A percentile compares a stretch with the other conserved stretches of the same genome.
These are phyloP conservation scores for Julus scanicus DNA, from an alignment of 2,888 invertebrate species.

Conservation along the genomic window DNA sequence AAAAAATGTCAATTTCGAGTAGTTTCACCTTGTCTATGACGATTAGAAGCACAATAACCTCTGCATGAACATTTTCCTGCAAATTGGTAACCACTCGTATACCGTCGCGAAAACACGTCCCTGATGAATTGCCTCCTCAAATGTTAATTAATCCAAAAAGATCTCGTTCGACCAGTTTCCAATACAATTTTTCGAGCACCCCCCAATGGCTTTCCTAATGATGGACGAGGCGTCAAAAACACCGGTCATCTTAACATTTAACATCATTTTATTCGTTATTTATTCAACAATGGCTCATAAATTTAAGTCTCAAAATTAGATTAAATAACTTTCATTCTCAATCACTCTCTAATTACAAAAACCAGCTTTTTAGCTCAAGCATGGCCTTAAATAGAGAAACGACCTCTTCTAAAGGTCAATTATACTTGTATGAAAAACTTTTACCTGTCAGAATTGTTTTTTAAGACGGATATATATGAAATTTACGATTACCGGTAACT, in stretches of 20 bases:
- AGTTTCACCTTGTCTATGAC: background rate
- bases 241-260: slow-evolving; percentile 18
- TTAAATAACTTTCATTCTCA: slow-evolving; percentile 26
- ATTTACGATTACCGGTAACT: slow-evolving; percentile 11
- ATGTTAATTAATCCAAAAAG: background rate
- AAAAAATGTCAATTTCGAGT: background rate
- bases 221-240: slow-evolving; percentile 29
- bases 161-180: background rate
- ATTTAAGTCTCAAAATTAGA: slow-evolving; percentile 15
- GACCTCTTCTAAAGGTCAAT: background rate
- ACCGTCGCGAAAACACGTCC: background rate
- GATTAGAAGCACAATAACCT: background rate
- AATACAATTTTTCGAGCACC: background rate
- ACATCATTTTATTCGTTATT: slow-evolving; percentile 24
- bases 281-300: background rate
- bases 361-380: background rate
- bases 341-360: background rate
- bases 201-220: background rate
- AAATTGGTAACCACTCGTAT: background rate
- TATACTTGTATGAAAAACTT: background rate
- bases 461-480: slow-evolving; percentile 26
- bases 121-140: background rate
- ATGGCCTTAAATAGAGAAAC: slow-evolving; percentile 20
- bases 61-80: background rate
- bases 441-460: background rate